phyloP scores from a whole-genome alignment of 2,113 vertebrate species.

The Nycticorax nycticorax region DNA sequence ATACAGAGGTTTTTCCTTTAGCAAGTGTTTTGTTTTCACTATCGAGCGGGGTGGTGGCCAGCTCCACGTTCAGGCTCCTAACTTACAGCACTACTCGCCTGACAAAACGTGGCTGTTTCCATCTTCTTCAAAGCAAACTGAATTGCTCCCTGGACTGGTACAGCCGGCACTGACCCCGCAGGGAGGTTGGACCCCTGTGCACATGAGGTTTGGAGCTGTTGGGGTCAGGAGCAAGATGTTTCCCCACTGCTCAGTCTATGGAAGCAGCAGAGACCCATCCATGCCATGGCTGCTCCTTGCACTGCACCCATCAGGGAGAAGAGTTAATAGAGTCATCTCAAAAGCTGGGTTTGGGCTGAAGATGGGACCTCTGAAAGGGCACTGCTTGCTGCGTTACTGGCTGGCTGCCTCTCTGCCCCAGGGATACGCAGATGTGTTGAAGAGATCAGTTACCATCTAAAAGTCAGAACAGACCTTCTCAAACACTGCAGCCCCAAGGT shows the following conservation, averaged over 20 bases:
- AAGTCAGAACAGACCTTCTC: neutral
- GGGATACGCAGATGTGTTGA: neutral
- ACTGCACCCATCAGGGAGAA: neutral
- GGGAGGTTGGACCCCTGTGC: neutral
- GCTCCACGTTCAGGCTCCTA: neutral
- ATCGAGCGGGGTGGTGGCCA: accelerated
- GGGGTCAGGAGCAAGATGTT: neutral
- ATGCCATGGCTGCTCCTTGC: neutral
- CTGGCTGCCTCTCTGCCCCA: neutral
- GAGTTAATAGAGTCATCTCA: neutral
- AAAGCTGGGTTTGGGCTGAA: neutral
- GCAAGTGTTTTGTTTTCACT: neutral
- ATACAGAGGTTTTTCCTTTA: neutral
- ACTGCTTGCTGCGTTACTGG: neutral
- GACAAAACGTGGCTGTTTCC: neutral
- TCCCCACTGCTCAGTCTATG: neutral
- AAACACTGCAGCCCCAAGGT: neutral
- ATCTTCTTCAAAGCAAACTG: neutral
- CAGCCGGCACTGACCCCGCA: neutral
- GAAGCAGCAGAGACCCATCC: neutral
- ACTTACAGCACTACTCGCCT: neutral
- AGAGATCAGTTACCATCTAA: neutral
- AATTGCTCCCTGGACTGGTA: neutral
- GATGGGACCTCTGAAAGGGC: neutral
- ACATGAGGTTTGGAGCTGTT: neutral